These are phyloP conservation scores for Eolophus roseicapilla DNA, from an alignment of 2,113 vertebrate species.

Conservation along the genomic window DNA sequence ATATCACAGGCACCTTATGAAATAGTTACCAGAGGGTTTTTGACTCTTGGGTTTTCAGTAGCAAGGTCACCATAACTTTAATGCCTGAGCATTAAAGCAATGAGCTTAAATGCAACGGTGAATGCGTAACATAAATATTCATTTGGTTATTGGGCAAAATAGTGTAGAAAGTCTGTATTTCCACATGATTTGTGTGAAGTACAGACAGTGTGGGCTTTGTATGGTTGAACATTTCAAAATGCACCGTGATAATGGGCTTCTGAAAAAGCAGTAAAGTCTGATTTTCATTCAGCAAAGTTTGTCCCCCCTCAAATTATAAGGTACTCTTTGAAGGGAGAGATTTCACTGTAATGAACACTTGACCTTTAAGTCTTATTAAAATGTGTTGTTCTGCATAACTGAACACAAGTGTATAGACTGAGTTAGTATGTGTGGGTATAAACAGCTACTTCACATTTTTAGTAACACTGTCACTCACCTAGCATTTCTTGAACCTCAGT, in stretches of 20 bases:
- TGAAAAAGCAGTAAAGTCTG: neutral
- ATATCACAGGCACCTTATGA: neutral
- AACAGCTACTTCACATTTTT: neutral
- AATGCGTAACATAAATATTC: rapidly evolving
- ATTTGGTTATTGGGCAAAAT: neutral
- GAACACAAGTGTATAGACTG: neutral
- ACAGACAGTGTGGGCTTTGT: neutral
- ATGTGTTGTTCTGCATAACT: neutral
- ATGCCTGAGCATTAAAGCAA: neutral
- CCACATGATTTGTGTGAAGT: neutral
- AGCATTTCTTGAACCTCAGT: neutral
- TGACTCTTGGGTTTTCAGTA: neutral
- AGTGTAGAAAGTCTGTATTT: neutral
- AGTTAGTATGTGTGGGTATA: neutral
- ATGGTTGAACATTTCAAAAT: neutral
- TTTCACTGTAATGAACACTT: neutral
- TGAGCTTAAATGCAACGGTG: neutral
- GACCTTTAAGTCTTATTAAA: neutral
- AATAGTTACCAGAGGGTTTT: neutral
- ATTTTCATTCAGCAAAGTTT: neutral
- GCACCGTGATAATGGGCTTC: neutral
- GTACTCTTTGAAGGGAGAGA: neutral
- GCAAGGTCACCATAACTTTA: neutral
- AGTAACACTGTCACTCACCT: neutral
- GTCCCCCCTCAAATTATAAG: neutral